Evolutionary conservation across 1,140 invertebrate genomes (phyloP).

Genomic region (Protaetia brevitarsis): DNA sequence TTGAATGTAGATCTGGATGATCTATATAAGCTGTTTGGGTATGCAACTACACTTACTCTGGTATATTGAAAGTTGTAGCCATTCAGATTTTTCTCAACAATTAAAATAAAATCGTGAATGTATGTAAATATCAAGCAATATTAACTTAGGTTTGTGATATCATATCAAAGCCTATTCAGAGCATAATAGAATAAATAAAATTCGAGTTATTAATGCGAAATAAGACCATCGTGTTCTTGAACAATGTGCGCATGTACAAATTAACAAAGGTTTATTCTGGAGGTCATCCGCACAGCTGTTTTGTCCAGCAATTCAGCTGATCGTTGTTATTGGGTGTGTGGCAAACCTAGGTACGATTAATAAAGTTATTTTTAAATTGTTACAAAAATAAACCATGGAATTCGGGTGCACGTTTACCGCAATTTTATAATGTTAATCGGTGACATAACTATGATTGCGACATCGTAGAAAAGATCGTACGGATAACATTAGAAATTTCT

Average conservation of each 20-base stretch:
- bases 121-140: no score
- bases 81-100: no score
- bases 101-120: no score
- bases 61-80: no score
- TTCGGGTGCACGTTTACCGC: background rate
- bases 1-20: no score
- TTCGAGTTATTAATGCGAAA: no score
- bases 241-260: conserved; percentile 18
- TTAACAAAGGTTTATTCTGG: conserved; percentile 23
- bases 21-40: no score
- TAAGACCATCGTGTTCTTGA: no score
- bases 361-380: conserved; percentile 11
- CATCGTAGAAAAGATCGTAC: background rate
- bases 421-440: conserved; percentile 2
- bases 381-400: background rate
- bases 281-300: conserved; percentile 23
- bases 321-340: conserved; percentile 24
- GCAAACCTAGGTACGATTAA: background rate
- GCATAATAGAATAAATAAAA: no score
- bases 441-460: conserved; percentile 1
- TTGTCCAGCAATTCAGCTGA: conserved; percentile 18
- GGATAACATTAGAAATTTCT: background rate
- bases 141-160: no score
- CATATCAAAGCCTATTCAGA: no score
- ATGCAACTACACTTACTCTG: no score